Evolutionary conservation across 2,797 vertebrate genomes (phyloP), one percentile per base, ranked within the genome.

Genomic region (Podargus strigoides): DNA sequence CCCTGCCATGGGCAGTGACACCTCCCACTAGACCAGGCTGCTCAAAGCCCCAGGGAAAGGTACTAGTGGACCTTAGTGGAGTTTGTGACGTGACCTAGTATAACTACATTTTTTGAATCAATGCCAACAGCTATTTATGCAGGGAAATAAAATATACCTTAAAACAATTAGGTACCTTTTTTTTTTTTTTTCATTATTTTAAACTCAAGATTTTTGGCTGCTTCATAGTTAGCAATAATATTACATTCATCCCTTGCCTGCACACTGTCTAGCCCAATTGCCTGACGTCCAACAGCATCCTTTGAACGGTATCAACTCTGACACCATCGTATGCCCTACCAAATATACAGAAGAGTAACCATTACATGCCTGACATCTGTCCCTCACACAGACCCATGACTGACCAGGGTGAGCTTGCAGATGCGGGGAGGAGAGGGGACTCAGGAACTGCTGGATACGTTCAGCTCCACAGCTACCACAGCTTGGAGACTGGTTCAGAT

Each of bases 401-500:
- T 24, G 1, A 0, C 32, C 0, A 2, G 39, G 50, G 14, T 18
- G 39, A 50, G 42, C 44, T 2, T 36, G 67, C 2, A 8, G 34
- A 27, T 4, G 10, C 0, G 2, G 5, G 53, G 53, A 26, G 19
- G 22, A 1, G 5, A 36, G 4, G 3, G 21, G 32, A 32, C 75
- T 74, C 69, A 23, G 15, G 22, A 46, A 3, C 55, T 41, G 44
- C 76, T 55, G 63, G 17, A 3, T 18, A 22, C 6, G 12, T 8
- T 6, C 60, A 80, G 37, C 55, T 58, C 50, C 59, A 23, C 14
- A 56, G 34, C 55, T n/a, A 11, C 30, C 28, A 13, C 22, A 1
- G 6, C 41, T 6, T 14, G 37, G 28, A 73, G 23, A 36, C 10
- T 3, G 34, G 67, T 34, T 75, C 0, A 0, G 34, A 47, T 1